phyloP scores from a whole-genome alignment of 1,140 invertebrate genomes.

The Pseudomyrmex dendroicus region DNA sequence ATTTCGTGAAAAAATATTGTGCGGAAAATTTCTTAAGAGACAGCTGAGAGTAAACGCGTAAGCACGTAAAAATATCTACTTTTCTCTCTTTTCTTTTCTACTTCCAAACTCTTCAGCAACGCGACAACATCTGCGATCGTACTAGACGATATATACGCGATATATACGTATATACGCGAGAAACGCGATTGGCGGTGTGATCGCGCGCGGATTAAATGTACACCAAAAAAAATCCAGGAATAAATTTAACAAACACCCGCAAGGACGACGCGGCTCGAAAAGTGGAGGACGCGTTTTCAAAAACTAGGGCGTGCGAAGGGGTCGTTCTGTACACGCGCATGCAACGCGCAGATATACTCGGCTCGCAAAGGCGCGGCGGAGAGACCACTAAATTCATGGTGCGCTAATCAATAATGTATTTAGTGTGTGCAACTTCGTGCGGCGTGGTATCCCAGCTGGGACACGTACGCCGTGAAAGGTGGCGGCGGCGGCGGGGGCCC shows the following conservation, averaged over 20 bases:
- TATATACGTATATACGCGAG: neutral
- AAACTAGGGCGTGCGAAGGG: neutral
- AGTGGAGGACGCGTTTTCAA: neutral
- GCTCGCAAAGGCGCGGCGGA: conserved; percentile 15
- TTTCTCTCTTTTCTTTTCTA: no score
- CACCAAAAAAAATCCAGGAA: neutral
- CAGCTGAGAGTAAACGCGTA: neutral
- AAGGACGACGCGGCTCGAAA: neutral
- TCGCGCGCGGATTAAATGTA: neutral
- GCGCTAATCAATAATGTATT: conserved; percentile 70
- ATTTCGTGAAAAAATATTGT: neutral
- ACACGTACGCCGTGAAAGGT: neutral
- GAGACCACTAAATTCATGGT: conserved; percentile 52
- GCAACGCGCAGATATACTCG: neutral
- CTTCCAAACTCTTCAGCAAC: no score
- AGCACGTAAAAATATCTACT: no score
- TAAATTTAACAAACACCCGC: no score
- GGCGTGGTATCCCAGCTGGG: conserved; percentile 49
- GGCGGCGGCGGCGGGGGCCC: neutral
- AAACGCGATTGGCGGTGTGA: neutral
- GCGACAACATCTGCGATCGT: no score
- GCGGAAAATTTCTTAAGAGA: no score
- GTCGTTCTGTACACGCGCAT: neutral
- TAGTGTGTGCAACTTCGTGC: conserved; percentile 58
- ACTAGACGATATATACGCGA: no score